phyloP scores from a whole-genome alignment of 2,888 invertebrate genomes.

The Cephus spinipes region DNA sequence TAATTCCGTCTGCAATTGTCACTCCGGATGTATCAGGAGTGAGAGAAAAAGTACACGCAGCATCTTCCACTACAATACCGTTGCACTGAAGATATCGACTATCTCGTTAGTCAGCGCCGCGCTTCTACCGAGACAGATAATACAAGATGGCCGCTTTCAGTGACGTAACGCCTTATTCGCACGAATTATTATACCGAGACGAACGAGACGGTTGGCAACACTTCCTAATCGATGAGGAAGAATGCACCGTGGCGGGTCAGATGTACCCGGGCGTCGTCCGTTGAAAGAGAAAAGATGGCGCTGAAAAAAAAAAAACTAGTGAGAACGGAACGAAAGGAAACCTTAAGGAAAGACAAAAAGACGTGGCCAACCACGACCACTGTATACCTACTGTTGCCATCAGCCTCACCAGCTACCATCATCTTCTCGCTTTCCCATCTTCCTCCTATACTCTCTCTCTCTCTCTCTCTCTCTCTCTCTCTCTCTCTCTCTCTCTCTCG shows the following conservation, averaged over 20 bases:
- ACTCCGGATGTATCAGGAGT: neutral
- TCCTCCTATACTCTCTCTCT: slow-evolving; percentile 7
- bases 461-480: neutral
- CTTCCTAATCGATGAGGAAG: neutral
- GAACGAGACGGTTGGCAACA: neutral
- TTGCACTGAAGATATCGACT: neutral
- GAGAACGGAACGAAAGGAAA: neutral
- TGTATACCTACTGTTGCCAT: neutral
- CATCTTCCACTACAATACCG: neutral
- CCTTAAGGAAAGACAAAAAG: neutral
- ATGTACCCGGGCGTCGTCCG: neutral
- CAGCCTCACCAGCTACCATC: slow-evolving; percentile 6
- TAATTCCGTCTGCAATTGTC: neutral
- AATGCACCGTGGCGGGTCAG: neutral
- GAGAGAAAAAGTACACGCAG: neutral
- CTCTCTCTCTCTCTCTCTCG: neutral
- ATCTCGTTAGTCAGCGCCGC: neutral
- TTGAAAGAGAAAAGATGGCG: neutral
- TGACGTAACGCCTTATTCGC: neutral
- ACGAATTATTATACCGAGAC: neutral
- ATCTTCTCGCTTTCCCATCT: slow-evolving; percentile 12
- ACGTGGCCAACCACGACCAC: neutral
- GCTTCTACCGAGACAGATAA: neutral
- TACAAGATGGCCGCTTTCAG: neutral
- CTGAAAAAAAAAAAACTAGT: neutral